Percentiles rank a stretch among this genome's conserved stretches.
Evolutionary conservation across 2,113 vertebrate genomes (phyloP).

Genomic region (Gallinago undulata): DNA sequence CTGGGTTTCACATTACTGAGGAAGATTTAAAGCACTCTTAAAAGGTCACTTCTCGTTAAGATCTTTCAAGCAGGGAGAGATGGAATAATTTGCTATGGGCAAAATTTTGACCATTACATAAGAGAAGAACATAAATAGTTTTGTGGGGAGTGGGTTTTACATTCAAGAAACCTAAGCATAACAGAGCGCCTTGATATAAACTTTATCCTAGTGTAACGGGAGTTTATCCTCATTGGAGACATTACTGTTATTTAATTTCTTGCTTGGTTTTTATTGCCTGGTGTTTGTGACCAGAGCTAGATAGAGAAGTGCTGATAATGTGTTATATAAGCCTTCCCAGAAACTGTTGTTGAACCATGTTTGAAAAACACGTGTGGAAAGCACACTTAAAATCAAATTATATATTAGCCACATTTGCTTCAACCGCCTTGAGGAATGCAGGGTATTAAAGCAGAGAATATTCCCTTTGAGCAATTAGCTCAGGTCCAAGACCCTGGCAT

Average conservation of each 20-base stretch:
- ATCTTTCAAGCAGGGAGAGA: neutral
- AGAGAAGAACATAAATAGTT: neutral
- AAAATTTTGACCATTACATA: neutral
- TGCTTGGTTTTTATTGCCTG: neutral
- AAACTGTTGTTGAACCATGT: neutral
- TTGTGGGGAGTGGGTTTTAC: neutral
- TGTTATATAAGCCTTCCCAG: neutral
- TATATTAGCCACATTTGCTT: neutral
- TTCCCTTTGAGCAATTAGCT: neutral
- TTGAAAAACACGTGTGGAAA: neutral
- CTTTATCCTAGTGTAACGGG: accelerated
- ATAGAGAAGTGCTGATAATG: neutral
- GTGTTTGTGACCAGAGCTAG: neutral
- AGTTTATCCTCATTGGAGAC: neutral
- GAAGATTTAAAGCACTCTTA: neutral
- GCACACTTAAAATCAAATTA: neutral
- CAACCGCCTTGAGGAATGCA: neutral
- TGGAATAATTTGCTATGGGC: neutral
- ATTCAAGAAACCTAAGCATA: neutral
- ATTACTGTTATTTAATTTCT: accelerated
- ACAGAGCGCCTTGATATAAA: neutral
- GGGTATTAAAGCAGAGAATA: neutral
- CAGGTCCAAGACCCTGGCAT: neutral
- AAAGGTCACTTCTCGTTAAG: neutral
- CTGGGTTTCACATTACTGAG: neutral